These are phyloP conservation scores for Yponomeuta plumbellus DNA, from an alignment of 2,888 invertebrate species.

Conservation along the genomic window DNA sequence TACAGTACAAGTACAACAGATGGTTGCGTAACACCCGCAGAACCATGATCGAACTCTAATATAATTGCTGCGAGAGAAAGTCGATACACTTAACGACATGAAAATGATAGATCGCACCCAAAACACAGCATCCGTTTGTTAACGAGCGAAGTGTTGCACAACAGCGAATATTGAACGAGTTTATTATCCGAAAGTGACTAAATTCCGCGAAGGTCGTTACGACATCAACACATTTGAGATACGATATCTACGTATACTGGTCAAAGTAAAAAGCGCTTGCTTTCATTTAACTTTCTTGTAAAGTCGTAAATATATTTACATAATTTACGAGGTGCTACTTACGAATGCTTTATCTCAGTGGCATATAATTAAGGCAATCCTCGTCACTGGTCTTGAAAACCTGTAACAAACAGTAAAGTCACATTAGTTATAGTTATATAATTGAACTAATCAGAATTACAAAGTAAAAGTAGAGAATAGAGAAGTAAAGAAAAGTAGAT, in stretches of 20 bases:
- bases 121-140: conserved; percentile 44
- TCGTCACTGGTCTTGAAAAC: conserved; percentile 43
- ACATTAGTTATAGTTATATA: not conserved
- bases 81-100: conserved; percentile 49
- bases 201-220: conserved; percentile 27
- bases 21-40: conserved; percentile 18
- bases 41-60: conserved; percentile 25
- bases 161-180: conserved; percentile 23
- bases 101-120: conserved; percentile 55
- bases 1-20: not conserved
- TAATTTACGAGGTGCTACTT: conserved; percentile 22
- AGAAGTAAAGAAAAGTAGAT: not conserved
- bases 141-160: conserved; percentile 43
- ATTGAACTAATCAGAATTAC: not conserved
- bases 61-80: conserved; percentile 65
- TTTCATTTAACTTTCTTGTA: conserved; percentile 10
- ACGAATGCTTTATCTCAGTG: conserved; percentile 48
- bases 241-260: conserved; percentile 23
- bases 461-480: not conserved
- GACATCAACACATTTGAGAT: conserved; percentile 24
- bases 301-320: conserved; percentile 12
- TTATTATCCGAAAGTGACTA: conserved; percentile 17
- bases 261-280: conserved; percentile 7
- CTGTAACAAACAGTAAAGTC: conserved; percentile 48
- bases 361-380: conserved; percentile 55